Base-by-base conservation (phyloP, 2,113 vertebrate genomes). In the Picathartes gymnocephalus region DNA sequence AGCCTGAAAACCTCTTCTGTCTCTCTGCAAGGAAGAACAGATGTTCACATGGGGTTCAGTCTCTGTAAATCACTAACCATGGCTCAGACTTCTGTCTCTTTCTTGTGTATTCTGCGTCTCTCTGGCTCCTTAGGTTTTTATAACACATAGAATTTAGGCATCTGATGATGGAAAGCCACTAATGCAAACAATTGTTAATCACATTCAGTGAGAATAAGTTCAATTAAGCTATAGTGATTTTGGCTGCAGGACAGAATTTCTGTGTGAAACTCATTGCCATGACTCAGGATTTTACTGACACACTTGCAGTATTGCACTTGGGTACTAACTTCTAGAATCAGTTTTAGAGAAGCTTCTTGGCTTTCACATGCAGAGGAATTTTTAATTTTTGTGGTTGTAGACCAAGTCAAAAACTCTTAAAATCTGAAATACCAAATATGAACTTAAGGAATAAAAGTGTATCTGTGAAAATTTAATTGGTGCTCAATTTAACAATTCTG, bases 51-150 rank as follows among this genome's bases (percentile, higher is more conserved):
- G 45, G 11, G 14, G 8, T 16, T 87, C 35, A 44, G 50, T 20
- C 33, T 61, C 2, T 54, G 16, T 30, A 86, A 77, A 81, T 27
- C 66, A 53, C 13, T 50, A 20, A 69, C 8, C 5, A 10, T 7
- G 8, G 9, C 20, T 81, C 51, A 82, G 37, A 61, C 1, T 1
- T 48, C 7, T 50, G 57, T 2, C 16, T 90, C 60, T 53, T 50
- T 58, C 9, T 2, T 16, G 5, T 39, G 20, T 21, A 39, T 6
- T 42, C 35, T 57, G 35, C 0, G 0, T 65, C 14, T 48, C 1
- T n/a, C 24, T 82, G 40, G 39, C 4, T 72, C 13, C 15, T 23
- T 10, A 31, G 30, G 9, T 20, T 90, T 90, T 83, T 31, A 35
- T 50, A 82, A 53, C 7, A 42, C 3, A 25, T 3, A 42, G 25